Evolutionary conservation across 1,140 invertebrate species (phyloP).

Genomic region (Melipona quadrifasciata): DNA sequence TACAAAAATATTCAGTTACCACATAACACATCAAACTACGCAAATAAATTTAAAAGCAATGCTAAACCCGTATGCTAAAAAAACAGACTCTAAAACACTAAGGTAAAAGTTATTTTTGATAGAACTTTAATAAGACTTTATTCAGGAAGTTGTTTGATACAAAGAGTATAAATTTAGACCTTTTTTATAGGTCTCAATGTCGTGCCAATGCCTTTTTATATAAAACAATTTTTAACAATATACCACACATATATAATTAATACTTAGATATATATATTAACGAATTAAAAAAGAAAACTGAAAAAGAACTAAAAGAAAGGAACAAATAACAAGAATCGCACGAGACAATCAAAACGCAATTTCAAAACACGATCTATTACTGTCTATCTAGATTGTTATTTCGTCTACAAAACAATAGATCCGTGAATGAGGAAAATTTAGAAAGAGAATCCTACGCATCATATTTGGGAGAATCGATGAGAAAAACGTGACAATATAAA

Average conservation of each 20-base stretch:
- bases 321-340: not conserved
- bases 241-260: not conserved
- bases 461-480: conserved; percentile 11
- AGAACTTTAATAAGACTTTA: not conserved
- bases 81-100: not conserved
- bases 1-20: conserved; percentile 57
- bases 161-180: conserved; percentile 4
- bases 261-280: not conserved
- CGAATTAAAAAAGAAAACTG: not conserved
- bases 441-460: not conserved
- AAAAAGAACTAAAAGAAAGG: not conserved
- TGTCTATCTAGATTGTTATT: not conserved
- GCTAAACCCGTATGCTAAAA: not conserved
- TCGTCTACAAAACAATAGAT: no score
- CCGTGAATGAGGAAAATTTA: not conserved
- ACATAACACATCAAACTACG: not conserved
- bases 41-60: not conserved
- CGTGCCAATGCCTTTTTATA: conserved; percentile 27
- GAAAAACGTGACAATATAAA: conserved; percentile 30
- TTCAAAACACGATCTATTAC: not conserved
- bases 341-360: no score
- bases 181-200: conserved; percentile 14
- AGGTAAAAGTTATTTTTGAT: not conserved
- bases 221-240: conserved; percentile 24
- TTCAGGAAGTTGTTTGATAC: not conserved